phyloP scores from a whole-genome alignment of 1,140 invertebrate species.

The Halyomorpha halys region DNA sequence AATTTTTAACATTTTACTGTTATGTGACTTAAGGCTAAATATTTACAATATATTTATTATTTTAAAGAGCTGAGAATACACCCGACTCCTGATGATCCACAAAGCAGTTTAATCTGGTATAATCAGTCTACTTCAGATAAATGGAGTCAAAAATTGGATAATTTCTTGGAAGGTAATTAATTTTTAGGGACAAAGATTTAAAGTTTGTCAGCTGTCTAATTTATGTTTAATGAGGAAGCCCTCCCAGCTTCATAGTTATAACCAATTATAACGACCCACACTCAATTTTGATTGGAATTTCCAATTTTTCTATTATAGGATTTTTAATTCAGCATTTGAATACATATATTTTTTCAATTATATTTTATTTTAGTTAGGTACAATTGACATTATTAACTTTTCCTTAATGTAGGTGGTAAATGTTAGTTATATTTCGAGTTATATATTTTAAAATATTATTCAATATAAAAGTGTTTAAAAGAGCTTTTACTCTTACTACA shows the following conservation, averaged over 20 bases:
- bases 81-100: slow-evolving; percentile 25
- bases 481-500: no score
- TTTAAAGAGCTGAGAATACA: slow-evolving; percentile 20
- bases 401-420: no score
- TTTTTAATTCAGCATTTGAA: neutral
- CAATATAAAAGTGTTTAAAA: no score
- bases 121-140: slow-evolving; percentile 23
- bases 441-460: no score
- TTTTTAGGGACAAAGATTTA: neutral
- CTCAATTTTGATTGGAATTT: neutral
- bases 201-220: slow-evolving; percentile 3
- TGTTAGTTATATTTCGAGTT: no score
- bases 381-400: no score
- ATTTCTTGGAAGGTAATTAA: slow-evolving; percentile 26
- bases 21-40: no score
- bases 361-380: neutral
- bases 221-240: neutral
- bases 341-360: neutral
- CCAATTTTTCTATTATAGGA: neutral
- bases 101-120: slow-evolving; percentile 27
- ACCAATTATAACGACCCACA: neutral
- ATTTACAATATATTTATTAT: neutral
- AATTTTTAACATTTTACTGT: neutral
- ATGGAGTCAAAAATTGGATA: slow-evolving; percentile 28
- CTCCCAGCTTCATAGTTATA: neutral